These are phyloP conservation scores for Platalea minor DNA, from an alignment of 2,797 vertebrate genomes.

Conservation along the genomic window DNA sequence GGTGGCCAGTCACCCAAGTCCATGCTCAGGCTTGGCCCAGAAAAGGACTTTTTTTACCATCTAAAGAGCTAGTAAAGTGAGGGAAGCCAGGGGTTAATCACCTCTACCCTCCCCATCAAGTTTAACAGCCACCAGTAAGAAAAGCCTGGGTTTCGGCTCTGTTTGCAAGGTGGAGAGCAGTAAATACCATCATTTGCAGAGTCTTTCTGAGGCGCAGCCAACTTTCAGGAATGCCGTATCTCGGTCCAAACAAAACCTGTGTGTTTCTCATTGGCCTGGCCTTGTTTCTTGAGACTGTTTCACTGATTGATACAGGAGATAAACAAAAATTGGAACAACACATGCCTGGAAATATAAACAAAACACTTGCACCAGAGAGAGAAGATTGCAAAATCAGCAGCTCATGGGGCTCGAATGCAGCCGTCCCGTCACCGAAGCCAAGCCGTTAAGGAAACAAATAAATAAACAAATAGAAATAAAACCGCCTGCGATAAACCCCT, in stretches of 20 bases:
- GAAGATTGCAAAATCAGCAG: slow-evolving; percentile 53
- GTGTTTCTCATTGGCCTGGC: slow-evolving; percentile 62
- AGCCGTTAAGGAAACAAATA: slow-evolving; percentile 13
- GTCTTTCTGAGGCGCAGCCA: slow-evolving; percentile 67
- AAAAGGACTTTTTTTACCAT: neutral
- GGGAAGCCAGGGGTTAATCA: slow-evolving; percentile 5
- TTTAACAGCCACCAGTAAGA: neutral
- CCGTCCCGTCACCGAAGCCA: neutral
- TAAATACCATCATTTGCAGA: slow-evolving; percentile 65
- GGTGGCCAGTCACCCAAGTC: neutral
- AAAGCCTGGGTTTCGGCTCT: slow-evolving; percentile 26
- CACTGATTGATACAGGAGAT: slow-evolving; percentile 62
- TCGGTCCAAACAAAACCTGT: slow-evolving; percentile 66
- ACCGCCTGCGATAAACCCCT: neutral
- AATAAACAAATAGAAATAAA: slow-evolving; percentile 1
- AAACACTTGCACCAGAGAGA: slow-evolving; percentile 19
- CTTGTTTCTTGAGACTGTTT: slow-evolving; percentile 37
- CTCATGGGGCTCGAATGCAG: neutral
- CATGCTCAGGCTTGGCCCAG: neutral
- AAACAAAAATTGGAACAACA: slow-evolving; percentile 62
- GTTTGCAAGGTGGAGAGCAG: slow-evolving; percentile 51
- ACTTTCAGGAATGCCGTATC: slow-evolving; percentile 59
- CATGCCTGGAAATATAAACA: slow-evolving; percentile 50
- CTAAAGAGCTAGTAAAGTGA: neutral
- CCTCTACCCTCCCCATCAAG: neutral